phyloP scores from a whole-genome alignment of 2,113 vertebrate genomes.

The Scomber japonicus region DNA sequence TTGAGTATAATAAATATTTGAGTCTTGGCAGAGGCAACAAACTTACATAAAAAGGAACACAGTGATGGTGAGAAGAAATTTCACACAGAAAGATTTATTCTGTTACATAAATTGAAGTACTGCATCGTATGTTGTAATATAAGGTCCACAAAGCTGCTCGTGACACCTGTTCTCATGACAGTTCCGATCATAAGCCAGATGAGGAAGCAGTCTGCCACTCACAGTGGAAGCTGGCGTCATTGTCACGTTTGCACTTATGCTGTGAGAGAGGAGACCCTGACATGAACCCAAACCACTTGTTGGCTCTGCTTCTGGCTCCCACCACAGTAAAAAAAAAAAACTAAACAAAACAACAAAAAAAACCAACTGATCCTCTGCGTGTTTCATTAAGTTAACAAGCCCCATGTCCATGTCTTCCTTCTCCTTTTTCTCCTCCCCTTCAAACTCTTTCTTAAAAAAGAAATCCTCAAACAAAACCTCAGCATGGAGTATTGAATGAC shows the following conservation, averaged over 20 bases:
- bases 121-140: not conserved
- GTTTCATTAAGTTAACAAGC: slow-evolving; percentile 72
- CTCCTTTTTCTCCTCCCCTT: not conserved
- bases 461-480: slow-evolving; percentile 41
- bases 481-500: slow-evolving; percentile 37
- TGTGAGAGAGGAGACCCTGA: slow-evolving; percentile 62
- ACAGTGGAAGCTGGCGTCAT: slow-evolving; percentile 64
- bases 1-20: too few relatives aligned
- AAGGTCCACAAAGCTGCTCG: slow-evolving; percentile 5
- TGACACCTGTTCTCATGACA: slow-evolving; percentile 58
- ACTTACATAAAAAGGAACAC: slow-evolving; percentile 5
- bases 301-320: slow-evolving; percentile 53
- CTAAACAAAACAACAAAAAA: too few relatives aligned
- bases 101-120: slow-evolving; percentile 25
- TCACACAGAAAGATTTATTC: slow-evolving; percentile 16
- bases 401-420: slow-evolving; percentile 1
- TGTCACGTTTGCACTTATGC: slow-evolving; percentile 69
- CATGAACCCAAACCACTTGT: slow-evolving; percentile 61
- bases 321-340: slow-evolving; percentile 50
- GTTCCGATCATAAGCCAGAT: slow-evolving; percentile 39
- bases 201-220: slow-evolving; percentile 44
- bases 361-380: slow-evolving; percentile 65
- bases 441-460: slow-evolving; percentile 9
- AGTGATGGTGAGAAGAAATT: not conserved
- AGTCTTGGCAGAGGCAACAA: not conserved